Conservation (phyloP, 2,113 vertebrate genomes). For the Archilochus colubris region DNA sequence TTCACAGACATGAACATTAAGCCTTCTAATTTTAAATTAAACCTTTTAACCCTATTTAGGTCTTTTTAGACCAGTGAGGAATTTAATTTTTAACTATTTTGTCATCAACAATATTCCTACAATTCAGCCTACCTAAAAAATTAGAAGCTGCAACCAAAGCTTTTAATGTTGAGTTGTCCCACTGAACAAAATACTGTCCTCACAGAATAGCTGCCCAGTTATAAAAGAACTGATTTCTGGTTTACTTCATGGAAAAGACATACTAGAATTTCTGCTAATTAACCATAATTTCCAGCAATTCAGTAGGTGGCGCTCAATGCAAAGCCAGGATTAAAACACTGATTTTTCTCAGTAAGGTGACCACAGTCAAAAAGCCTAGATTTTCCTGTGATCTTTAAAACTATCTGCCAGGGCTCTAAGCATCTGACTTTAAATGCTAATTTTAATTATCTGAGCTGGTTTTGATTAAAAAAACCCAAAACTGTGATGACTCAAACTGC, state of each 20-base stretch:
- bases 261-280: background rate
- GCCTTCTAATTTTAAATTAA: background rate
- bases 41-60: background rate
- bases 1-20: background rate
- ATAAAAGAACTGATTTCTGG: background rate
- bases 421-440: background rate
- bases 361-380: accelerated
- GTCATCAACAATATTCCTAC: background rate
- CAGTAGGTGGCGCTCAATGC: conserved; percentile 17
- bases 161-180: background rate
- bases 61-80: background rate
- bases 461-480: background rate
- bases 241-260: background rate
- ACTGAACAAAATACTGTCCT: background rate
- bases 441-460: background rate
- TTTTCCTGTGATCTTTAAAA: background rate
- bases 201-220: background rate
- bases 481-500: background rate
- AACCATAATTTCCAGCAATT: background rate
- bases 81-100: background rate
- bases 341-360: background rate
- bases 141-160: background rate
- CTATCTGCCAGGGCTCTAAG: background rate
- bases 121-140: background rate
- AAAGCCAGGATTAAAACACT: background rate